Evolutionary conservation across 1,140 invertebrate genomes (phyloP).

Genomic region (Aphis craccivora): DNA sequence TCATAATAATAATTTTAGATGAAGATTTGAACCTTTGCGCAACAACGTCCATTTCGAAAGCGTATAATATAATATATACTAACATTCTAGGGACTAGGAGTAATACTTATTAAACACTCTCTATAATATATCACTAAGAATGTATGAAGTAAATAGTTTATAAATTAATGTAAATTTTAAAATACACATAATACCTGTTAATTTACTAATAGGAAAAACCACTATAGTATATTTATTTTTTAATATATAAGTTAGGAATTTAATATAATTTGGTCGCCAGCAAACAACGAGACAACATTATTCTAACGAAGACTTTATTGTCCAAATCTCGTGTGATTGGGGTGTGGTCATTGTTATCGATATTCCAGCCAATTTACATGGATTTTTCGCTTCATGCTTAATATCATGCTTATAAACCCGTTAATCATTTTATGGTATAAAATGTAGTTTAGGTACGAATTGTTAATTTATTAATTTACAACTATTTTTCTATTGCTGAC

Average conservation of each 20-base stretch:
- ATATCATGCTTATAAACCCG: not conserved
- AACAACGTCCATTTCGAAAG: not conserved
- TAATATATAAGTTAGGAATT: not conserved
- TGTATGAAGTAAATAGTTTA: not conserved
- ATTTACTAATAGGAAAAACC: not conserved
- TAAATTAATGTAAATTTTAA: constrained; percentile 6
- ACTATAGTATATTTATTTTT: not conserved
- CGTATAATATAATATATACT: constrained; percentile 9
- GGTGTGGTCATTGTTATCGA: not conserved
- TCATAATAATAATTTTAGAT: not conserved
- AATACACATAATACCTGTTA: not conserved
- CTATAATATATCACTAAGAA: not conserved
- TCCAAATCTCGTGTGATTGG: not conserved
- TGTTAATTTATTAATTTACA: not conserved
- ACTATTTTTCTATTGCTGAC: not conserved
- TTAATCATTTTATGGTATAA: not conserved
- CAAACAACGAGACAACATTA: not conserved
- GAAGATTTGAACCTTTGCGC: not conserved
- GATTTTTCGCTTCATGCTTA: not conserved
- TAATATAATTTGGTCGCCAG: not conserved
- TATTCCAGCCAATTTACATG: not conserved
- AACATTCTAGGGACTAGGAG: not conserved
- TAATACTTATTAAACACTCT: not conserved
- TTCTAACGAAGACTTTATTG: not conserved
- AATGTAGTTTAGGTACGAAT: not conserved